Evolutionary conservation across 1,140 invertebrate species (phyloP).

Genomic region (Telenomus remus): DNA sequence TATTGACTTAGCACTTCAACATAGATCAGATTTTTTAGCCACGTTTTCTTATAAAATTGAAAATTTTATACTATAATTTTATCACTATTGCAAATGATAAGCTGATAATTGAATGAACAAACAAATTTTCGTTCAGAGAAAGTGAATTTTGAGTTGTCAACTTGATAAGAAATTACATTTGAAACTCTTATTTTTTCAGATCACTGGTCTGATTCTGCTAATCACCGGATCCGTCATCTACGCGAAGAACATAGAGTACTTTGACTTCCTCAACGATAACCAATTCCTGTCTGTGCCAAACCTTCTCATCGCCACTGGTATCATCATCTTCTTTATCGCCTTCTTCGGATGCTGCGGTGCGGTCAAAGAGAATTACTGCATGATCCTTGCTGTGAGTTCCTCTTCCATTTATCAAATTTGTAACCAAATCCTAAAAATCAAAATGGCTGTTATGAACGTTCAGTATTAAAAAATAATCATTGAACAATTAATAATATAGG

Average conservation of each 20-base stretch:
- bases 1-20: too few species aligned
- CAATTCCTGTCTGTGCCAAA: constrained; percentile 81
- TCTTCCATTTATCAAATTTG: constrained; percentile 3
- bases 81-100: not conserved
- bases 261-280: constrained; percentile 78
- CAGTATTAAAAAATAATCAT: too few species aligned
- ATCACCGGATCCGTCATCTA: constrained; percentile 81
- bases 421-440: constrained; percentile 12
- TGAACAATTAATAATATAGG: too few species aligned
- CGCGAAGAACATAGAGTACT: constrained; percentile 80
- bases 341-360: constrained; percentile 93
- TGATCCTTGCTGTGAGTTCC: constrained; percentile 83
- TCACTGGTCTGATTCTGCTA: constrained; percentile 83
- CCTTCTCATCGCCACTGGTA: constrained; percentile 86
- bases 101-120: not conserved
- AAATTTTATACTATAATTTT: not conserved
- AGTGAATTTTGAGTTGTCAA: not conserved
- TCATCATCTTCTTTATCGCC: constrained; percentile 86
- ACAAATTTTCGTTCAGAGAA: not conserved
- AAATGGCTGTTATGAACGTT: too few species aligned
- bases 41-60: too few species aligned
- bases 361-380: constrained; percentile 86
- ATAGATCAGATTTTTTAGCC: too few species aligned
- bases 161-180: not conserved
- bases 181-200: constrained; percentile 69